Conservation (phyloP, 2,797 vertebrate genomes). For the Myripristis jacobus region DNA sequence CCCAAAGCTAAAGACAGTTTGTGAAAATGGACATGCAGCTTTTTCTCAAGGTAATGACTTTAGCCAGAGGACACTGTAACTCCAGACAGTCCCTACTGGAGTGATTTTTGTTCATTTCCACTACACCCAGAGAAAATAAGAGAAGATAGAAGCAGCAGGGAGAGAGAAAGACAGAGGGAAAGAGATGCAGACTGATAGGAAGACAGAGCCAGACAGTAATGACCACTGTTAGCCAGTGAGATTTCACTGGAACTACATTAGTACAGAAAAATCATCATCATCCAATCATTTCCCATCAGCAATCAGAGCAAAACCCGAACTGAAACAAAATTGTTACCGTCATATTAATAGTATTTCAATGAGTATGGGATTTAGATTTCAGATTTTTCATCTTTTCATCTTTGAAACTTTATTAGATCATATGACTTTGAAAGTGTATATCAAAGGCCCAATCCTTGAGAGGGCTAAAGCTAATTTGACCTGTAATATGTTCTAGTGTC, state of each 20-base stretch:
- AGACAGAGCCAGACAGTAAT: constrained; percentile 28
- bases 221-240: constrained; percentile 40
- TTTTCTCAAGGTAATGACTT: constrained; percentile 51
- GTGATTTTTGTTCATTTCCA: constrained; percentile 37
- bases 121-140: constrained; percentile 38
- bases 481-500: too few relatives aligned
- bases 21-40: constrained; percentile 14
- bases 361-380: too few relatives aligned
- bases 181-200: constrained; percentile 19
- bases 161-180: constrained; percentile 34
- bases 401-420: too few relatives aligned
- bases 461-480: too few relatives aligned
- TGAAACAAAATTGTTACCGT: too few relatives aligned
- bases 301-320: not conserved
- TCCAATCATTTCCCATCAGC: constrained; percentile 1
- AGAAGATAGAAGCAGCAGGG: constrained; percentile 12
- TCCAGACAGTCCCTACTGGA: constrained; percentile 44
- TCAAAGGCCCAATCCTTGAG: too few relatives aligned
- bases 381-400: too few relatives aligned
- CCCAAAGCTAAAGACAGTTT: constrained; percentile 19
- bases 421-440: too few relatives aligned
- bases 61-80: constrained; percentile 40
- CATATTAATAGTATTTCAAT: too few relatives aligned
- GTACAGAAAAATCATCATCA: constrained; percentile 24
- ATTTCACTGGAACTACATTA: constrained; percentile 31